Conservation (phyloP, 2,888 invertebrate genomes). For the Malthinus flaveolus region DNA sequence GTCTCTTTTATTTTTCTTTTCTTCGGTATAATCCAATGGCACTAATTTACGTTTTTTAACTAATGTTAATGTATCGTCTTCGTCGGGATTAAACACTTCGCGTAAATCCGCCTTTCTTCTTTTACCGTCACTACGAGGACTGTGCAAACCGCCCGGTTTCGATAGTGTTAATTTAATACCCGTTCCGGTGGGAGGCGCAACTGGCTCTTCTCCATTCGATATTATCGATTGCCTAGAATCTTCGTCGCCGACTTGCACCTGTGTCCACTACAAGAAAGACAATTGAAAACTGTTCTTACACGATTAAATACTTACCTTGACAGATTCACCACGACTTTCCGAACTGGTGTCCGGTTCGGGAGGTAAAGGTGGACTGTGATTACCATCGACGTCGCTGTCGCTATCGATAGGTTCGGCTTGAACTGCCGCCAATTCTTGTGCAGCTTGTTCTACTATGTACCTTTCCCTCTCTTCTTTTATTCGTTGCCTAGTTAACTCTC, state of each 20-base stretch:
- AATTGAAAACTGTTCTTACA: background rate
- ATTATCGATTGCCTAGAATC: slow-evolving; percentile 55
- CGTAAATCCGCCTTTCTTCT: slow-evolving; percentile 74
- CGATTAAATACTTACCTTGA: slow-evolving; percentile 41
- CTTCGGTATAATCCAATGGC: slow-evolving; percentile 71
- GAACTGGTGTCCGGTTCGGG: slow-evolving; percentile 46
- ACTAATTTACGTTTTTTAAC: slow-evolving; percentile 78
- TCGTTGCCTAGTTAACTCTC: slow-evolving; percentile 54
- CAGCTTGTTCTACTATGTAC: slow-evolving; percentile 60
- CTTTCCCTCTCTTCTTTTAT: slow-evolving; percentile 52
- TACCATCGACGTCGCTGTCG: slow-evolving; percentile 60
- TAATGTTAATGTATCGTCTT: slow-evolving; percentile 63
- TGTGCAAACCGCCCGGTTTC: slow-evolving; percentile 53
- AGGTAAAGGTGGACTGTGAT: slow-evolving; percentile 49
- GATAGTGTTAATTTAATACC: slow-evolving; percentile 54
- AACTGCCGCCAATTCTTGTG: slow-evolving; percentile 65
- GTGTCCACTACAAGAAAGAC: slow-evolving; percentile 47
- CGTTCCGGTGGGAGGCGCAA: slow-evolving; percentile 44
- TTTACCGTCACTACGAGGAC: slow-evolving; percentile 54
- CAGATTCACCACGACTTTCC: slow-evolving; percentile 46
- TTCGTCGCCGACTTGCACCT: slow-evolving; percentile 54
- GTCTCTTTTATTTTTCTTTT: slow-evolving; percentile 57
- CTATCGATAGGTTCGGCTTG: slow-evolving; percentile 78
- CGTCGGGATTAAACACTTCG: slow-evolving; percentile 86
- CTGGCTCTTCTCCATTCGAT: slow-evolving; percentile 50